Percentiles rank a stretch among this genome's conserved stretches.
phyloP scores from a whole-genome alignment of 2,113 vertebrate species.

The Eublepharis macularius region DNA sequence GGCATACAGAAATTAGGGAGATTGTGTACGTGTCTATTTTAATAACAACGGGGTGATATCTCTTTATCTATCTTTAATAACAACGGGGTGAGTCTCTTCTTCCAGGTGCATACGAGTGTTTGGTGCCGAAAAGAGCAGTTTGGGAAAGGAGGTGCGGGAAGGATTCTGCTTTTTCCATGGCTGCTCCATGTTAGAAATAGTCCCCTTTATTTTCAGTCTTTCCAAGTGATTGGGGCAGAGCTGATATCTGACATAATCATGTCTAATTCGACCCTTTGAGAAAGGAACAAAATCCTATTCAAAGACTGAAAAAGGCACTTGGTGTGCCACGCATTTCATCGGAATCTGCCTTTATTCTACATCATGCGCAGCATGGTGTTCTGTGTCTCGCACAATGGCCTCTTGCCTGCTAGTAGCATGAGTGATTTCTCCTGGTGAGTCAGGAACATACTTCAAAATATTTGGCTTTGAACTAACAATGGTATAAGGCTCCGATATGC shows the following conservation, averaged over 20 bases:
- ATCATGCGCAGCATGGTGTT: slow-evolving; percentile 59
- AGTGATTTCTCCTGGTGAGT: slow-evolving; percentile 62
- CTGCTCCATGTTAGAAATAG: background rate
- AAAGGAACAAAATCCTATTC: background rate
- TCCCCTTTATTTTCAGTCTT: background rate
- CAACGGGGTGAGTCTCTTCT: no score
- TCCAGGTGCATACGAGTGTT: no score
- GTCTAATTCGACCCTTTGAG: background rate
- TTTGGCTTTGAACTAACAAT: slow-evolving; percentile 61
- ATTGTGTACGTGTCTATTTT: no score
- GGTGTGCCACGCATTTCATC: slow-evolving; percentile 55
- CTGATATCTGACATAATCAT: background rate
- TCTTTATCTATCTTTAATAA: no score
- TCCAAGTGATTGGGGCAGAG: background rate
- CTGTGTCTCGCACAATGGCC: slow-evolving; percentile 49
- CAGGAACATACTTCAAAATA: slow-evolving; percentile 58
- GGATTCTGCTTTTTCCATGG: background rate
- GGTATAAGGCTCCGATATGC: slow-evolving; percentile 39
- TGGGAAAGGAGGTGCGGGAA: background rate
- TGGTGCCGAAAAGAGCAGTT: no score
- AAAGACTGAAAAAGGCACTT: slow-evolving; percentile 49
- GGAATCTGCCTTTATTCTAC: slow-evolving; percentile 59
- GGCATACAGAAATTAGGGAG: no score
- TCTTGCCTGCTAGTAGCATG: slow-evolving; percentile 57
- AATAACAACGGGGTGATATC: no score